A percentile compares a stretch with the other conserved stretches of the same genome.
Evolutionary conservation across 2,888 invertebrate genomes (phyloP).

Genomic region (Lithophane ornitopus): DNA sequence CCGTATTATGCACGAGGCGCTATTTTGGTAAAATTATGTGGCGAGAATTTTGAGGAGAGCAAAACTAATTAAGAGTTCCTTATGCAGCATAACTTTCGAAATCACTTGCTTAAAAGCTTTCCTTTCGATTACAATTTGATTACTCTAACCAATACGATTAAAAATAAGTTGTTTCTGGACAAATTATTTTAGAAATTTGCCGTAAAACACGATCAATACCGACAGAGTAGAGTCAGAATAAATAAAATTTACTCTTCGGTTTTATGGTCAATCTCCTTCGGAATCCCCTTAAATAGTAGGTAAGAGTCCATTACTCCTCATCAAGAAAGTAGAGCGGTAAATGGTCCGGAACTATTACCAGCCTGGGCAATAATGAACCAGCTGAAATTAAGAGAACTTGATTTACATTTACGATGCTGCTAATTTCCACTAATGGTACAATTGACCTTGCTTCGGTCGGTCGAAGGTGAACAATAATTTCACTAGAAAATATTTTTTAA

Average conservation of each 20-base stretch:
- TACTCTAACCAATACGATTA: conserved; percentile 7
- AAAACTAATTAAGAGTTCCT: conserved; percentile 48
- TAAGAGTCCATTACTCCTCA: conserved; percentile 38
- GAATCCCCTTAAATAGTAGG: conserved; percentile 13
- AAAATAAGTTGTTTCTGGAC: neutral
- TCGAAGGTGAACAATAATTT: conserved; percentile 6
- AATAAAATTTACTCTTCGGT: conserved; percentile 7
- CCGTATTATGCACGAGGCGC: conserved; percentile 14
- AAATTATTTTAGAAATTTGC: neutral
- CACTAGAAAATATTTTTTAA: conserved; percentile 14
- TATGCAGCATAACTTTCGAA: conserved; percentile 37
- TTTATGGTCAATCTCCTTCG: conserved; percentile 15
- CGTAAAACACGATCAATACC: neutral
- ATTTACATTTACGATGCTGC: conserved; percentile 36
- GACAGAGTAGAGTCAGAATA: neutral
- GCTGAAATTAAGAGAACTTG: conserved; percentile 43
- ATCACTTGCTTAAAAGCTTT: conserved; percentile 29
- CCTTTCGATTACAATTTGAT: conserved; percentile 25
- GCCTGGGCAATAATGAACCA: conserved; percentile 26
- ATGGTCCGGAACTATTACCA: conserved; percentile 14
- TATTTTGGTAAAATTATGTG: conserved; percentile 36
- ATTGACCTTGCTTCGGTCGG: conserved; percentile 20
- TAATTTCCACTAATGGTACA: conserved; percentile 43
- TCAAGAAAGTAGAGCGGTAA: conserved; percentile 40
- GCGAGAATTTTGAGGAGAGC: conserved; percentile 27